Percentiles rank a stretch among this genome's conserved stretches.
phyloP scores from a whole-genome alignment of 2,797 vertebrate genomes.

The Eupleurogrammus muticus region DNA sequence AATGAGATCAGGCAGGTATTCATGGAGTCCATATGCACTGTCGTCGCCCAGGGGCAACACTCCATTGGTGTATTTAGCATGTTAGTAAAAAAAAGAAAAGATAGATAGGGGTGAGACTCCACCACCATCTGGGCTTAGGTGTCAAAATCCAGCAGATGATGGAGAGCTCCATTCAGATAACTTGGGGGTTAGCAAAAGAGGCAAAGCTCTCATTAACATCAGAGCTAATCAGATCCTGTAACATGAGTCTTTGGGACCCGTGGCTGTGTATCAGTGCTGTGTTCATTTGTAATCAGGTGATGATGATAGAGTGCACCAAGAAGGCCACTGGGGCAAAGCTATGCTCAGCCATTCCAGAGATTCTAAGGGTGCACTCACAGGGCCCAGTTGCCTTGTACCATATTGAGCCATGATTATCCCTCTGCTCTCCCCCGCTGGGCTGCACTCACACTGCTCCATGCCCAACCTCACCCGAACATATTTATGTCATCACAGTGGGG shows the following conservation, averaged over 20 bases:
- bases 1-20: constrained; percentile 74
- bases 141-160: constrained; percentile 75
- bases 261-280: constrained; percentile 56
- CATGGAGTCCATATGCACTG: constrained; percentile 69
- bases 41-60: constrained; percentile 65
- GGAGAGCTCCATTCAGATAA: constrained; percentile 66
- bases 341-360: constrained; percentile 27
- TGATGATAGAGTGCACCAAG: constrained; percentile 49
- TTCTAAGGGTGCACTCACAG: not conserved
- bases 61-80: constrained; percentile 65
- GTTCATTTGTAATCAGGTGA: constrained; percentile 68
- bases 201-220: constrained; percentile 71
- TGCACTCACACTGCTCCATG: too few species aligned
- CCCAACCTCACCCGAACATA: too few species aligned
- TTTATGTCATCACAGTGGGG: too few species aligned
- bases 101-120: constrained; percentile 59
- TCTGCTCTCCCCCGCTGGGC: too few species aligned
- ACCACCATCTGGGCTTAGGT: constrained; percentile 75
- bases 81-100: constrained; percentile 34
- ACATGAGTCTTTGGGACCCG: constrained; percentile 66
- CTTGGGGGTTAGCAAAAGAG: constrained; percentile 65
- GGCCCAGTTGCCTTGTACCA: too few species aligned
- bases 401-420: too few species aligned
- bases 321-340: constrained; percentile 27
- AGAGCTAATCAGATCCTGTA: constrained; percentile 73